phyloP scores from a whole-genome alignment of 1,140 invertebrate species.

The Campoletis sonorensis region DNA sequence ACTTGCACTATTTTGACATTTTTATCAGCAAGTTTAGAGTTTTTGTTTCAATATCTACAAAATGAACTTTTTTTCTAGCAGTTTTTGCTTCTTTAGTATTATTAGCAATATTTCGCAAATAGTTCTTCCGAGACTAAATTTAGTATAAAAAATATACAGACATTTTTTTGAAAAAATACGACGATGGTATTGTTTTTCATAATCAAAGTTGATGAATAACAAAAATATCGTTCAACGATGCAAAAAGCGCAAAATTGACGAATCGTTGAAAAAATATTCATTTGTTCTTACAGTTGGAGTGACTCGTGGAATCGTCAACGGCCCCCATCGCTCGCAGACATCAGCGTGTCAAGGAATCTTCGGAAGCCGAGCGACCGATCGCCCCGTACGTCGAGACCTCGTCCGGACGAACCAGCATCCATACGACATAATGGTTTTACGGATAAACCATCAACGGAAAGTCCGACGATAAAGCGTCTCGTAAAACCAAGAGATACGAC shows the following conservation, averaged over 20 bases:
- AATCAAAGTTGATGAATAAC: too few relatives aligned
- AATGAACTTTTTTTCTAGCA: too few relatives aligned
- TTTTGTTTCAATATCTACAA: too few relatives aligned
- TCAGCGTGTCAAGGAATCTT: conserved; percentile 57
- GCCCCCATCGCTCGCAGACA: conserved; percentile 58
- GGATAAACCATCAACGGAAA: conserved; percentile 54
- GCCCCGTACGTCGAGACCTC: conserved; percentile 56
- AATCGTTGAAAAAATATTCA: background rate
- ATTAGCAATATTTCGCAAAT: too few relatives aligned
- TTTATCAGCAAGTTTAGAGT: too few relatives aligned
- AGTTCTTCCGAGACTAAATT: too few relatives aligned
- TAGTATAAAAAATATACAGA: too few relatives aligned
- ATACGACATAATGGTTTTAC: conserved; percentile 55
- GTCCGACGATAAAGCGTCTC: conserved; percentile 47
- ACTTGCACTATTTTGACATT: too few relatives aligned
- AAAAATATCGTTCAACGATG: too few relatives aligned
- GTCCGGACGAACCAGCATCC: conserved; percentile 56
- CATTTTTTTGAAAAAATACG: too few relatives aligned
- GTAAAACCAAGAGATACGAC: conserved; percentile 54
- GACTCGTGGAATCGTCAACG: conserved; percentile 66
- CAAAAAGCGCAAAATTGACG: background rate
- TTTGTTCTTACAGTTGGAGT: conserved; percentile 70
- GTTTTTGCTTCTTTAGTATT: too few relatives aligned
- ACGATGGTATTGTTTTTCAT: too few relatives aligned
- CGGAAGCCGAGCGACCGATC: conserved; percentile 61